Evolutionary conservation across 2,113 vertebrate species (phyloP).

Genomic region (Callospermophilus lateralis): DNA sequence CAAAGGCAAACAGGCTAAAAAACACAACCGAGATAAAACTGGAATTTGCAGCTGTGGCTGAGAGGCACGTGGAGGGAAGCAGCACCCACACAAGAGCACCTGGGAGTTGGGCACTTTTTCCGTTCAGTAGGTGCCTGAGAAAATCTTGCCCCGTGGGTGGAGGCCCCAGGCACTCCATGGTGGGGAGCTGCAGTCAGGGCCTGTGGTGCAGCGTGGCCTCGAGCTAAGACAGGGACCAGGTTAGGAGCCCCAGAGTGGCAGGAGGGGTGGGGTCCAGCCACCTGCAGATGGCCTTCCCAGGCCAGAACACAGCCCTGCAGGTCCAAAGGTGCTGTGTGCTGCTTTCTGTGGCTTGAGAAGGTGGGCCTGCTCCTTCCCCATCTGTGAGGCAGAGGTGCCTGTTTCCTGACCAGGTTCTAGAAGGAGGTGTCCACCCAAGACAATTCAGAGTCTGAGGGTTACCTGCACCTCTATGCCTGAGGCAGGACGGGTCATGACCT

Average conservation of each 20-base stretch:
- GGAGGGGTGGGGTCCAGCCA: rapidly evolving
- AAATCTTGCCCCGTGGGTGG: rapidly evolving
- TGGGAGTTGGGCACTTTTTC: not conserved
- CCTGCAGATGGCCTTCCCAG: too few relatives aligned
- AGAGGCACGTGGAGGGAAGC: not conserved
- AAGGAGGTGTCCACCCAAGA: too few relatives aligned
- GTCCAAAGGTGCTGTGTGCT: not conserved
- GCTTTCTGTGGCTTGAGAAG: not conserved
- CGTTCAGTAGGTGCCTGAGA: not conserved
- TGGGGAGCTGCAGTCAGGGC: too few relatives aligned
- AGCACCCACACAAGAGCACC: rapidly evolving
- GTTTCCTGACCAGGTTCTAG: not conserved
- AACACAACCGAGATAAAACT: constrained; percentile 46
- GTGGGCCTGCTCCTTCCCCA: not conserved
- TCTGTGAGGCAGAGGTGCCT: not conserved
- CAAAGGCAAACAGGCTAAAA: constrained; percentile 27
- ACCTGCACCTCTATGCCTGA: not conserved
- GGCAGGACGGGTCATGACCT: not conserved
- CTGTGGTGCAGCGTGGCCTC: too few relatives aligned
- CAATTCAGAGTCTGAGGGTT: not conserved
- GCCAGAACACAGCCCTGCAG: not conserved
- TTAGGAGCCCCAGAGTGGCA: not conserved
- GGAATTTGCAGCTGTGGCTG: constrained; percentile 58
- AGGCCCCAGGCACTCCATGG: rapidly evolving
- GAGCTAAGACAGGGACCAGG: too few relatives aligned